Percentiles rank a stretch among this genome's conserved stretches.
Evolutionary conservation across 2,888 invertebrate species (phyloP).

Genomic region (Trichogramma dendrolimi): DNA sequence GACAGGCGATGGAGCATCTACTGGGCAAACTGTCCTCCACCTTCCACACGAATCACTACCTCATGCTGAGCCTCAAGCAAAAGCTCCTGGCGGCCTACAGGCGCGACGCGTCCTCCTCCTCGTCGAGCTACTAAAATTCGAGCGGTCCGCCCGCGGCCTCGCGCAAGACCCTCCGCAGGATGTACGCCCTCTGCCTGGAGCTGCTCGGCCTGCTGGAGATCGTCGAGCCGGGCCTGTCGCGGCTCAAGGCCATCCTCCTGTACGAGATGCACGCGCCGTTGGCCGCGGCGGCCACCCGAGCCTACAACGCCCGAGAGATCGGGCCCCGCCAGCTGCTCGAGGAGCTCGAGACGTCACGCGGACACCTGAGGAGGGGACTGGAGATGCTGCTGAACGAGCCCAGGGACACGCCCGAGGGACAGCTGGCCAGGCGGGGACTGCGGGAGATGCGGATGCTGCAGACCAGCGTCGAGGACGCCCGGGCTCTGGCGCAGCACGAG

Average conservation of each 20-base stretch:
- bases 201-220: conserved; percentile 63
- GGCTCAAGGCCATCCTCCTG: conserved; percentile 67
- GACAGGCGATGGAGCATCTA: conserved; percentile 48
- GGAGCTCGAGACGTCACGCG: conserved; percentile 59
- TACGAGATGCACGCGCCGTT: conserved; percentile 72
- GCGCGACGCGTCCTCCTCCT: conserved; percentile 37
- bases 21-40: conserved; percentile 56
- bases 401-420: conserved; percentile 67
- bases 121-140: conserved; percentile 31
- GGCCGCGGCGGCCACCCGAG: conserved; percentile 62
- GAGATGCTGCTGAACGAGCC: conserved; percentile 70
- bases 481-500: not conserved
- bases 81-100: conserved; percentile 59
- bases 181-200: conserved; percentile 65
- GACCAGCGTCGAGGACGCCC: conserved; percentile 52
- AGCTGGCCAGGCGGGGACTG: conserved; percentile 65
- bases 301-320: conserved; percentile 61
- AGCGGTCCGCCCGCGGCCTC: conserved; percentile 8
- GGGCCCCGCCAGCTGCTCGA: conserved; percentile 56
- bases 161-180: conserved; percentile 59
- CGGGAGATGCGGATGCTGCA: conserved; percentile 61
- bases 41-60: conserved; percentile 65
- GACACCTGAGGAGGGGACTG: conserved; percentile 60
- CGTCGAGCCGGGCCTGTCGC: conserved; percentile 68
- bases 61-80: conserved; percentile 68